Conservation (phyloP, 2,113 vertebrate species). For the Rhizomys pruinosus region DNA sequence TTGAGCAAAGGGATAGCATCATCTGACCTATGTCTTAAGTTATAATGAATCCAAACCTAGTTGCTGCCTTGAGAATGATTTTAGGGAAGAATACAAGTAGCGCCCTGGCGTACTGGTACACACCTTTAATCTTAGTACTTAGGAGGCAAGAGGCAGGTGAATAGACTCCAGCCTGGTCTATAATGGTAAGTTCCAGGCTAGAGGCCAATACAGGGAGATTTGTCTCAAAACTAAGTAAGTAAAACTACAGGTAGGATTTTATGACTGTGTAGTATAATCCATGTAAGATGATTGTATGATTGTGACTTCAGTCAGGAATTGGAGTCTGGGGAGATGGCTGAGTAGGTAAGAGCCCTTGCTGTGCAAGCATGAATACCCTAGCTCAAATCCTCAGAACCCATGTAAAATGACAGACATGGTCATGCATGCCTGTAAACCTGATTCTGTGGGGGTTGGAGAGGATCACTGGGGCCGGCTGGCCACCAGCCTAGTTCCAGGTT, state of each 20-base stretch:
- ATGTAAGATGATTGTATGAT: not conserved
- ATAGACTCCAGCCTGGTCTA: too few species aligned
- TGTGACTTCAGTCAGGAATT: not conserved
- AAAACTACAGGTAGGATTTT: not conserved
- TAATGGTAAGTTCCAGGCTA: too few species aligned
- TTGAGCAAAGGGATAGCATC: not conserved
- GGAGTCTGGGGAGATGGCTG: not conserved
- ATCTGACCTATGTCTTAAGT: constrained; percentile 8
- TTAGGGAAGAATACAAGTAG: not conserved
- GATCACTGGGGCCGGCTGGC: not conserved
- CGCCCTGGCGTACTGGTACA: too few species aligned
- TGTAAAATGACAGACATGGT: not conserved
- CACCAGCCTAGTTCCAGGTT: not conserved
- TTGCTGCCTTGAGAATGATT: not conserved
- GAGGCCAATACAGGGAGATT: too few species aligned
- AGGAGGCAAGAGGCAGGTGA: too few species aligned
- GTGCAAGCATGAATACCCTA: not conserved
- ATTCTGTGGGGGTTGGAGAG: not conserved
- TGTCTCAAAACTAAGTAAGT: too few species aligned
- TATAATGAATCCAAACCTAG: not conserved
- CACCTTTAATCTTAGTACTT: too few species aligned
- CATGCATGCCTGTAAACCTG: not conserved
- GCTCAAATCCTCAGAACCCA: not conserved
- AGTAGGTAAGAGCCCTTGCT: too few species aligned
- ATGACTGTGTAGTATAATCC: not conserved